These are phyloP conservation scores for Chironex yamaguchii DNA, from an alignment of 30 jellyfish, hydroid and myxozoan genomes.

Conservation along the genomic window DNA sequence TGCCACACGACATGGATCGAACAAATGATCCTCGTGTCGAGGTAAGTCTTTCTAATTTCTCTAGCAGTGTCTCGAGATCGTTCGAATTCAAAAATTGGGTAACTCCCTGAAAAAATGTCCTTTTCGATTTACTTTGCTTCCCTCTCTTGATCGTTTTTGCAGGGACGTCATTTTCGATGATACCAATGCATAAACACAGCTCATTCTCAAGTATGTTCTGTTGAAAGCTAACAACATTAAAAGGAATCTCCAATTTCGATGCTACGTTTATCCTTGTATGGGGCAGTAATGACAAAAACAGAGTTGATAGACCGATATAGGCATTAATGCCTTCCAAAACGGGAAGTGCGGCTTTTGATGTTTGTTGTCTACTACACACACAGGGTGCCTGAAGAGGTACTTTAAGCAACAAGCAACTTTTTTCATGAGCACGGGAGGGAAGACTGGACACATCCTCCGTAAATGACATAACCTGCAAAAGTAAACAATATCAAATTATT, in stretches of 20 bases:
- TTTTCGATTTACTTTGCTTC: constrained; percentile 48
- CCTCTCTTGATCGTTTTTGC: constrained; percentile 44
- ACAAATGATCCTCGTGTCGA: neutral
- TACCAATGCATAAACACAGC: constrained; percentile 62
- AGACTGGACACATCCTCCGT: constrained; percentile 29
- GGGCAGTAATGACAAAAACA: constrained; percentile 50
- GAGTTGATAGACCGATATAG: constrained; percentile 66
- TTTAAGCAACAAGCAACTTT: constrained; percentile 30
- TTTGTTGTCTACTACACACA: constrained; percentile 46
- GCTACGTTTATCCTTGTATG: constrained; percentile 35
- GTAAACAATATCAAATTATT: neutral
- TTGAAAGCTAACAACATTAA: constrained; percentile 62
- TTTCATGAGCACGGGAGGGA: constrained; percentile 20
- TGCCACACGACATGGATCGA: neutral
- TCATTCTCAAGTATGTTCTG: constrained; percentile 75
- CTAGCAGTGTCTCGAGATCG: constrained; percentile 25
- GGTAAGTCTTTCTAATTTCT: constrained; percentile 19
- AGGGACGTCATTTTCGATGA: constrained; percentile 52
- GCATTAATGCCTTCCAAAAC: constrained; percentile 73
- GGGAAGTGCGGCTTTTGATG: constrained; percentile 57
- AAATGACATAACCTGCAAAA: constrained; percentile 49
- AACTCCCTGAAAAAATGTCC: constrained; percentile 48
- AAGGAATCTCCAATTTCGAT: constrained; percentile 55
- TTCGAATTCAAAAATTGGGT: constrained; percentile 58
- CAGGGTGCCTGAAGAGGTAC: constrained; percentile 63